Percentiles rank a stretch among this genome's conserved stretches.
Conservation (phyloP, 2,797 vertebrate genomes). For the Sebastes melanostomus region DNA sequence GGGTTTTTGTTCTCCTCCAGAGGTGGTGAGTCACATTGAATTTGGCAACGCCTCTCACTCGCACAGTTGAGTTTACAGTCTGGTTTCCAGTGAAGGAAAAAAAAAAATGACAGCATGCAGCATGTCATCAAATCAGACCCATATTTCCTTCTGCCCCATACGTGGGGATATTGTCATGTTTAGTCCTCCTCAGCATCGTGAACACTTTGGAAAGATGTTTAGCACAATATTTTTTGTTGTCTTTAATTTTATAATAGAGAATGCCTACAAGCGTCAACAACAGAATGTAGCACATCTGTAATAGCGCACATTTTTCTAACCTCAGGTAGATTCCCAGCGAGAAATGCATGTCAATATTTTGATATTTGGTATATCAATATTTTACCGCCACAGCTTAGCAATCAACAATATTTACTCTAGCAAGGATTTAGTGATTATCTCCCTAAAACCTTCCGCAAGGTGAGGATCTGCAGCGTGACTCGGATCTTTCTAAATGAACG, state of each 20-base stretch:
- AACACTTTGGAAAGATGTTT: conserved; percentile 22
- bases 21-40: conserved; percentile 69
- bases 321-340: conserved; percentile 36
- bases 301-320: conserved; percentile 29
- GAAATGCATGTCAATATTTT: conserved; percentile 61
- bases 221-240: conserved; percentile 9
- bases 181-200: conserved; percentile 23
- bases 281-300: conserved; percentile 23
- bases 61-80: conserved; percentile 65
- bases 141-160: conserved; percentile 48
- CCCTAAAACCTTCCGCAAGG: conserved; percentile 30
- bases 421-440: conserved; percentile 42
- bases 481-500: conserved; percentile 46
- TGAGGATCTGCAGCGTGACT: conserved; percentile 13
- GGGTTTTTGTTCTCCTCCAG: conserved; percentile 61
- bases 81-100: conserved; percentile 47
- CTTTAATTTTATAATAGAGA: conserved; percentile 5
- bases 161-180: conserved; percentile 47
- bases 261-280: conserved; percentile 54
- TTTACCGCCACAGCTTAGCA: conserved; percentile 26
- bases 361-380: conserved; percentile 48
- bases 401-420: conserved; percentile 43
- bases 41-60: conserved; percentile 67
- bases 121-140: conserved; percentile 57
- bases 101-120: conserved; percentile 40